Base-by-base conservation (phyloP, 2,888 invertebrate species). In the Troglohyphantes excavatus region DNA sequence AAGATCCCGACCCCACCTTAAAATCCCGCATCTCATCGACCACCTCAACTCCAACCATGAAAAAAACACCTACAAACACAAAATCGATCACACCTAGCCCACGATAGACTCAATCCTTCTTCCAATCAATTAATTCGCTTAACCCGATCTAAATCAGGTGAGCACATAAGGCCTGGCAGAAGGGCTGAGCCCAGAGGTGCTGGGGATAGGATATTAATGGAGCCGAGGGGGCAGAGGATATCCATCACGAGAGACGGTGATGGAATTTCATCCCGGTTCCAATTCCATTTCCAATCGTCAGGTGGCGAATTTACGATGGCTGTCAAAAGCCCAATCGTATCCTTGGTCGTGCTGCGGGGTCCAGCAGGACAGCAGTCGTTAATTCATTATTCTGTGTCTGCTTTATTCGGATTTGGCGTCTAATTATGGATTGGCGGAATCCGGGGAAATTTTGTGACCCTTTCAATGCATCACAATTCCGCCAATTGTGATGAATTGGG, bases 241-340 rank as follows among this genome's bases (percentile, higher is more conserved):
- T 76, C 68, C 26, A 85, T 85, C 84, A 85, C 29, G 39, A 0
- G 33, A n/a, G 33, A 33, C 33, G 33, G 33, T 33, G 33, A 33
- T 33, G 46, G 67, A 68, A 85, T 53, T 39, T 53, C 67, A 68
- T 75, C 61, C 65, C 76, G 26, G 61, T 70, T 86, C 78, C 78
- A 86, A 78, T 86, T 86, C 86, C 27, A 78, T 33, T 86, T 59
- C 78, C 33, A 68, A 29, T 81, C 23, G 53, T 21, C 0, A n/a
- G 17, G 59, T 17, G 59, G 29, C 21, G 67, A 86, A 86, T 86
- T 78, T 76, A 70, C 86, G 33, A 27, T 27, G 21, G 53, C 68
- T 86, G 86, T 78, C 78, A 78, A 67, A 43, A 78, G 23, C 43
- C 76, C 86, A 86, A 78, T 86, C 86, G 78, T 43, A 86, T 33